Base-by-base conservation (phyloP, 2,797 vertebrate species). In the Halcyon badia region DNA sequence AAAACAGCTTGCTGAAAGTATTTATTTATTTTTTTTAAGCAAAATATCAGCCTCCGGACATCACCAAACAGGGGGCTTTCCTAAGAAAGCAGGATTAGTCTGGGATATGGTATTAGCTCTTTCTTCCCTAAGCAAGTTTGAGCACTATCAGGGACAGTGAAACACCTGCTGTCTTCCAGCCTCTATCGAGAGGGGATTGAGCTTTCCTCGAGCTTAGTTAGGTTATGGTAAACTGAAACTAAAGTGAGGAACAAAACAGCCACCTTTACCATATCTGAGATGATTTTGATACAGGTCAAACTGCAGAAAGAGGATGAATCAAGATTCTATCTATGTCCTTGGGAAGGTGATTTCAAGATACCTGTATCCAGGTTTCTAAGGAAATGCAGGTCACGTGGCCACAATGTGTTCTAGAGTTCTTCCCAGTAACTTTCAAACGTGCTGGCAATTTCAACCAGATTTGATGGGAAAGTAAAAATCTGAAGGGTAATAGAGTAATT, bases 151-250 rank as follows among this genome's bases (percentile, higher is more conserved):
- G 80, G 24, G 15, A 26, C 18, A 48, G 69, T 39, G 65, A 61
- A 95, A 87, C 31, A 80, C 39, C 54, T 85, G 35, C 9, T 83
- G 33, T 48, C 77, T 92, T 94, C 70, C 69, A 80, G 24, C 31
- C 37, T 42, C 56, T 87, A 5, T 41, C 35, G 6, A 60, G 60
- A 92, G 28, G 64, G 21, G 17, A 52, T 37, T 75, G 65, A 86
- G 33, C 8, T 86, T 92, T 92, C 8, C 14, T 82, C 70, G 10
- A 79, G 14, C 39, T 77, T 44, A 54, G 6, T 35, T 44, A 54
- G 14, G 10, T 35, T 73, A 48, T 41, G 21, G 51, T 62, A 68
- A 71, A 89, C 12, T 48, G 62, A 82, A 85, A 84, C 11, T 70
- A 37, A 72, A 89, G 8, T 0, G 0, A 78, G 12, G 24, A 94